Percentiles rank a stretch among this genome's conserved stretches.
These are phyloP conservation scores for Peromyscus nudipes DNA, from an alignment of 2,797 vertebrate species.

Conservation along the genomic window DNA sequence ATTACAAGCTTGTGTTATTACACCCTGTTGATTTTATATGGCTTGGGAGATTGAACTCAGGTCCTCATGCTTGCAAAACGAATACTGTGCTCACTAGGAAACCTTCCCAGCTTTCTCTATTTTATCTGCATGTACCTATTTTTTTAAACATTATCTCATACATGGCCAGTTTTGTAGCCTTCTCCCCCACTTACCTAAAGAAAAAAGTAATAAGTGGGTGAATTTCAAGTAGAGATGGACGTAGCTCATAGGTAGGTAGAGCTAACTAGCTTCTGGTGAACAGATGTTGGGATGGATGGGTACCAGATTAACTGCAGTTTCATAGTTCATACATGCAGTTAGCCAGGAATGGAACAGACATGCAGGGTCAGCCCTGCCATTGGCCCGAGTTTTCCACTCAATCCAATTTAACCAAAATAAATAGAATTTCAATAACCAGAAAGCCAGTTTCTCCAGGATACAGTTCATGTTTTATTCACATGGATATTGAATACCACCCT, in stretches of 20 bases:
- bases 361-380: neutral
- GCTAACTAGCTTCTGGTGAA: neutral
- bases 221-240: neutral
- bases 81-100: neutral
- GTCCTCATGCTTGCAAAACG: neutral
- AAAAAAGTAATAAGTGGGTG: neutral
- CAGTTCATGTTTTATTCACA: slow-evolving; percentile 58
- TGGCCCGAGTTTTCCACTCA: slow-evolving; percentile 17
- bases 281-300: neutral
- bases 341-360: neutral
- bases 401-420: slow-evolving; percentile 42
- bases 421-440: slow-evolving; percentile 34
- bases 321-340: neutral
- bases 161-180: neutral
- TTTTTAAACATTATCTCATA: slow-evolving; percentile 9
- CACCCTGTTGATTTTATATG: neutral
- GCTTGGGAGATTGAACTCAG: neutral
- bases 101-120: neutral
- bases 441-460: slow-evolving; percentile 5
- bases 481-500: neutral
- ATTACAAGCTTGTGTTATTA: neutral
- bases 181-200: neutral
- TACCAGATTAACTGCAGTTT: neutral
- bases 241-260: neutral
- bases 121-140: slow-evolving; percentile 29